phyloP scores from a whole-genome alignment of 2,797 vertebrate species.

The Dromococcyx pavoninus region DNA sequence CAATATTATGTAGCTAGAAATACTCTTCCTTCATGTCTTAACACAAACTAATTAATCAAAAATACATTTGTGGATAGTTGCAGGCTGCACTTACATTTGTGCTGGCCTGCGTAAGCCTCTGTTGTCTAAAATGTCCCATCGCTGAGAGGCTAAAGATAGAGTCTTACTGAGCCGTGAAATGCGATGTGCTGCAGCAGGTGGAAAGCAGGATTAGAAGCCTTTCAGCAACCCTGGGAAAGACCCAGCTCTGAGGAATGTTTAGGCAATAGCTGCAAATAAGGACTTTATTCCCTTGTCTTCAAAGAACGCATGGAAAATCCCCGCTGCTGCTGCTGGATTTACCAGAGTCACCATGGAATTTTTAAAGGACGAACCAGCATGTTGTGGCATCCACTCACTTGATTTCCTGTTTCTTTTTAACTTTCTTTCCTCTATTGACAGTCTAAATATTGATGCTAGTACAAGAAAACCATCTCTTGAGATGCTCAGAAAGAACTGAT shows the following conservation, averaged over 20 bases:
- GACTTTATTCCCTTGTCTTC: not conserved
- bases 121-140: slow-evolving; percentile 7
- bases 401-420: not conserved
- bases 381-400: not conserved
- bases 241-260: not conserved
- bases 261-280: not conserved
- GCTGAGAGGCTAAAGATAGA: slow-evolving; percentile 38
- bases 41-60: slow-evolving; percentile 45
- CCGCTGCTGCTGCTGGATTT: not conserved
- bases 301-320: slow-evolving; percentile 8
- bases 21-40: slow-evolving; percentile 28
- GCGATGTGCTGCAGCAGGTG: not conserved
- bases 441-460: not conserved
- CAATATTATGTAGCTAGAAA: slow-evolving; percentile 46
- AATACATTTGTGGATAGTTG: not conserved
- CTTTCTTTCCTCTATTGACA: not conserved
- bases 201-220: slow-evolving; percentile 20
- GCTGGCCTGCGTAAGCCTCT: slow-evolving; percentile 19
- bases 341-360: not conserved
- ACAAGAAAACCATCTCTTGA: not conserved
- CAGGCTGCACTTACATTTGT: slow-evolving; percentile 1
- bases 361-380: not conserved
- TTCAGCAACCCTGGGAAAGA: not conserved
- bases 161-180: not conserved
- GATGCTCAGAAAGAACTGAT: not conserved